Percentiles rank a stretch among this genome's conserved stretches.
Conservation (phyloP, 2,113 vertebrate genomes). For the Zosterops hypoxanthus region DNA sequence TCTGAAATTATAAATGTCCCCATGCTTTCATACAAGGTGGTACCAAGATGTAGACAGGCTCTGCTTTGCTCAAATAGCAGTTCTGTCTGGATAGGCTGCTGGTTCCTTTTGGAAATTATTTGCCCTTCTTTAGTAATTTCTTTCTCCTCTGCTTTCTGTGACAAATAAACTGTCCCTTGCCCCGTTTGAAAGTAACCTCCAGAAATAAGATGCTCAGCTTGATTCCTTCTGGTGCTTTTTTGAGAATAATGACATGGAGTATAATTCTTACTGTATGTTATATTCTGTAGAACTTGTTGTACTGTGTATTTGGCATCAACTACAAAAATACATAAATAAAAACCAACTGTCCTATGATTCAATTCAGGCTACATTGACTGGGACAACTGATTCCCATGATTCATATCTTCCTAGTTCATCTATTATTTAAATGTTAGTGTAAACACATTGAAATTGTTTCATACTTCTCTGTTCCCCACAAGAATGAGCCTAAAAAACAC, state of each 20-base stretch:
- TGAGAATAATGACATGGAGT: neutral
- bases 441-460: constrained; percentile 40
- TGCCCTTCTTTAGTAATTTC: neutral
- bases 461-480: neutral
- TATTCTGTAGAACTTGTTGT: neutral
- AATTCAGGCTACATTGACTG: constrained; percentile 10
- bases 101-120: neutral
- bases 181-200: neutral
- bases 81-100: neutral
- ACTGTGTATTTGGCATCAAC: neutral
- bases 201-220: neutral
- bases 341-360: constrained; percentile 16
- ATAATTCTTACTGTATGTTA: neutral
- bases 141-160: neutral
- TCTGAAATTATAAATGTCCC: neutral
- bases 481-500: neutral
- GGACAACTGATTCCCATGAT: constrained; percentile 21
- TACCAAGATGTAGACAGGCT: neutral
- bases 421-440: constrained; percentile 26
- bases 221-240: neutral
- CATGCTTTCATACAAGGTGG: neutral
- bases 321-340: constrained; percentile 32
- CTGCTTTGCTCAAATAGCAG: neutral
- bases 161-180: neutral
- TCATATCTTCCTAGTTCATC: constrained; percentile 24